These are phyloP conservation scores for Panulirus ornatus DNA, from an alignment of 1,140 invertebrate species.

Conservation along the genomic window DNA sequence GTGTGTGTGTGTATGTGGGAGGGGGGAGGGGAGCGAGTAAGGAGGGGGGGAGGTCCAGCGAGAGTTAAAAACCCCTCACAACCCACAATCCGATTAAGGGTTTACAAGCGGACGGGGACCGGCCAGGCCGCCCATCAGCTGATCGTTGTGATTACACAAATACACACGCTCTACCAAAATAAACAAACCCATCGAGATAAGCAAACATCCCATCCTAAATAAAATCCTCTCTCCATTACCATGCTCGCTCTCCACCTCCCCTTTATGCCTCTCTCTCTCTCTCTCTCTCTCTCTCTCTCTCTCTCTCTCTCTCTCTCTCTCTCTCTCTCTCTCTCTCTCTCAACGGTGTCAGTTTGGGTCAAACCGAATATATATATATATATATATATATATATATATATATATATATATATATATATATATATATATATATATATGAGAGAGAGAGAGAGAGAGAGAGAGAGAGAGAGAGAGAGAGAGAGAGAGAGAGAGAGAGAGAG, in stretches of 20 bases:
- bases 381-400: not conserved
- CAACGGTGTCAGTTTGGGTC: not conserved
- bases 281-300: not conserved
- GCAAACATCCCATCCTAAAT: not conserved
- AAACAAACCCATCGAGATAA: not conserved
- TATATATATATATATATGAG: not conserved
- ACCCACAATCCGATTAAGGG: slow-evolving; percentile 6
- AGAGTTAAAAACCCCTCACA: not conserved
- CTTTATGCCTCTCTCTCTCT: not conserved
- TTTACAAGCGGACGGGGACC: not conserved
- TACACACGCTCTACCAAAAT: not conserved
- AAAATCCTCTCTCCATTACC: not conserved
- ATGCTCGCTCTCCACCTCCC: not conserved
- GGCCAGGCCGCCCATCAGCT: slow-evolving; percentile 4
- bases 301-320: slow-evolving; percentile 2
- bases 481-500: slow-evolving; percentile 1
- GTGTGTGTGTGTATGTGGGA: not conserved
- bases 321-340: slow-evolving; percentile 20
- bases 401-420: not conserved
- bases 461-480: no score
- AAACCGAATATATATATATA: not conserved
- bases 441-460: not conserved
- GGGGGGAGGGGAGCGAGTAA: no score
- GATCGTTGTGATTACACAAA: slow-evolving; percentile 4
- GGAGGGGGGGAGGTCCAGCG: no score